Conservation (phyloP, 2,888 invertebrate species). For the Tipula lateralis region DNA sequence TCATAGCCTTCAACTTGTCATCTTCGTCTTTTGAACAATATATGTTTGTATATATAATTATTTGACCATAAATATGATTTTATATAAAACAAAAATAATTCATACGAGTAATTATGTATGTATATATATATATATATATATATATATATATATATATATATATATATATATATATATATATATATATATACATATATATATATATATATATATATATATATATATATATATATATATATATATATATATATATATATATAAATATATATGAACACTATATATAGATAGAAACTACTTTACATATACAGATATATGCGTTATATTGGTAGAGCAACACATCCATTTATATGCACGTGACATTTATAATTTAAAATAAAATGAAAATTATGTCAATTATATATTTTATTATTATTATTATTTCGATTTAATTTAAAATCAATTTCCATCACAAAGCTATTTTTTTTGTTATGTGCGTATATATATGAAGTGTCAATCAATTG, state of each 20-base stretch:
- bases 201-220: conserved; percentile 5
- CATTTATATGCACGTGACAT: conserved; percentile 24
- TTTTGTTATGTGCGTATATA: not conserved
- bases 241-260: conserved; percentile 5
- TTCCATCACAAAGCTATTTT: conserved; percentile 6
- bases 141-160: conserved; percentile 5
- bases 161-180: conserved; percentile 5
- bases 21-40: not conserved
- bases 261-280: not conserved
- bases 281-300: conserved; percentile 2
- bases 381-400: conserved; percentile 5
- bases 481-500: conserved; percentile 4
- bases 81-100: not conserved
- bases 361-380: conserved; percentile 13
- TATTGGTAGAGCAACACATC: not conserved
- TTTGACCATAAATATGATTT: not conserved
- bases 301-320: not conserved
- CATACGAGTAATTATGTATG: not conserved
- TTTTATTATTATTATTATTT: conserved; percentile 24
- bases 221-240: conserved; percentile 2
- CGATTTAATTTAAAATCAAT: conserved; percentile 11
- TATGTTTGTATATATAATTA: not conserved
- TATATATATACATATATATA: not conserved
- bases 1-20: not conserved
- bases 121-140: conserved; percentile 5